Conservation (phyloP, 1,140 invertebrate genomes). For the Apocrypta bakeri region DNA sequence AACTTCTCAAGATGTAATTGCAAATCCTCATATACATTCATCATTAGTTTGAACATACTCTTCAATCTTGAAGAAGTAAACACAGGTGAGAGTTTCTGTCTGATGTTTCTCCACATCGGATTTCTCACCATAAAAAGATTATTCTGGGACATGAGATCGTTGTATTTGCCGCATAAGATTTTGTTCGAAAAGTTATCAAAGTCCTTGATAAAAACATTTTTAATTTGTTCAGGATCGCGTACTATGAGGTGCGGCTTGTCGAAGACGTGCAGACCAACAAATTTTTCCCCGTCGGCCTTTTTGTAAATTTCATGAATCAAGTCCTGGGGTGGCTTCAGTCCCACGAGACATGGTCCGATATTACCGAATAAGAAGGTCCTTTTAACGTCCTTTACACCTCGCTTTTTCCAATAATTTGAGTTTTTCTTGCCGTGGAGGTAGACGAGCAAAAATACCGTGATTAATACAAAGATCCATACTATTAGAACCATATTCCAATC, state of each 20-base stretch:
- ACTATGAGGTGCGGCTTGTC: constrained; percentile 60
- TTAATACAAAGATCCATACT: neutral
- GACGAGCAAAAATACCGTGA: neutral
- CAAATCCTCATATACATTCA: constrained; percentile 66
- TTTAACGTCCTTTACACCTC: constrained; percentile 58
- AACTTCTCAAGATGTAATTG: constrained; percentile 36
- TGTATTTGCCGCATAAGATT: constrained; percentile 66
- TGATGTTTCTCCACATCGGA: constrained; percentile 67
- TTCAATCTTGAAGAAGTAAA: constrained; percentile 73
- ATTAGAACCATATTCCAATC: no score
- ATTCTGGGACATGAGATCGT: constrained; percentile 57
- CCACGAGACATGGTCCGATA: constrained; percentile 49
- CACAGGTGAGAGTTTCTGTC: constrained; percentile 71
- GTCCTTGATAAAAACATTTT: constrained; percentile 71
- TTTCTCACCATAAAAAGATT: constrained; percentile 60
- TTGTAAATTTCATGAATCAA: constrained; percentile 55
- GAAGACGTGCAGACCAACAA: constrained; percentile 63
- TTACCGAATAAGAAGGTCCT: constrained; percentile 66
- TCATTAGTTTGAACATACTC: constrained; percentile 69
- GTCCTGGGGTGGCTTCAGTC: constrained; percentile 40
- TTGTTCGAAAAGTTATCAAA: constrained; percentile 71
- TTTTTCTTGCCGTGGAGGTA: constrained; percentile 66
- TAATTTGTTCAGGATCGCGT: constrained; percentile 57
- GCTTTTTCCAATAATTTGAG: constrained; percentile 68
- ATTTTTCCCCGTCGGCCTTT: constrained; percentile 40